Evolutionary conservation across 2,797 vertebrate genomes (phyloP).

Genomic region (Xenentodon cancila): DNA sequence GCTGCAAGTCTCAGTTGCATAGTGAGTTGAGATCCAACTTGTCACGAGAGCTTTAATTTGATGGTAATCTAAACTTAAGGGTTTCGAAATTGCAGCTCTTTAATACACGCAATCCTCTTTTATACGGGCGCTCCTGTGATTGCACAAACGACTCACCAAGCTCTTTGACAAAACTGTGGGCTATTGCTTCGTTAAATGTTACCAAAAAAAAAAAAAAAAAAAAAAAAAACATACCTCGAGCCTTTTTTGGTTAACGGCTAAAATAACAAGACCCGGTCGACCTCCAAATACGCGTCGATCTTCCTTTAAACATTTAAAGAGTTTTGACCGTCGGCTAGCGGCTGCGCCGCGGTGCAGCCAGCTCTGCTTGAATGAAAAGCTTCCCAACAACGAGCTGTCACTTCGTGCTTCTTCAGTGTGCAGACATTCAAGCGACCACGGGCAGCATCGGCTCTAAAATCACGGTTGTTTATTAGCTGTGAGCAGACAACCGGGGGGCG

Average conservation of each 20-base stretch:
- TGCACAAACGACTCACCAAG: too few species aligned
- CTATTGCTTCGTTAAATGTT: neutral
- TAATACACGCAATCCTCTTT: neutral
- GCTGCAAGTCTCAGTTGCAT: too few species aligned
- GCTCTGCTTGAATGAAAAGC: conserved; percentile 63
- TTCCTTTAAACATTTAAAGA: neutral
- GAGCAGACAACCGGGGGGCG: neutral
- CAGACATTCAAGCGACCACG: neutral
- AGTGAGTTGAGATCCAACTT: too few species aligned
- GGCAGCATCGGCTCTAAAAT: conserved; percentile 2
- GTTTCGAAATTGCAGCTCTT: neutral
- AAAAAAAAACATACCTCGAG: too few species aligned
- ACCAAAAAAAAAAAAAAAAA: neutral
- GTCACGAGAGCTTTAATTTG: too few species aligned
- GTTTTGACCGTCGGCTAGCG: conserved; percentile 20
- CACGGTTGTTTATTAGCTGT: neutral
- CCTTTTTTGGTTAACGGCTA: too few species aligned
- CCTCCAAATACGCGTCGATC: too few species aligned
- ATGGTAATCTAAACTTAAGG: too few species aligned
- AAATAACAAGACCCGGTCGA: too few species aligned
- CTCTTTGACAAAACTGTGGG: neutral
- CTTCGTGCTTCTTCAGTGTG: neutral
- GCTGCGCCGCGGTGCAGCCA: conserved; percentile 42
- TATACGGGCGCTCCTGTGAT: neutral
- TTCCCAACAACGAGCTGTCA: conserved; percentile 19